Evolutionary conservation across 2,888 invertebrate species (phyloP).

Genomic region (Sipunculus nudus): DNA sequence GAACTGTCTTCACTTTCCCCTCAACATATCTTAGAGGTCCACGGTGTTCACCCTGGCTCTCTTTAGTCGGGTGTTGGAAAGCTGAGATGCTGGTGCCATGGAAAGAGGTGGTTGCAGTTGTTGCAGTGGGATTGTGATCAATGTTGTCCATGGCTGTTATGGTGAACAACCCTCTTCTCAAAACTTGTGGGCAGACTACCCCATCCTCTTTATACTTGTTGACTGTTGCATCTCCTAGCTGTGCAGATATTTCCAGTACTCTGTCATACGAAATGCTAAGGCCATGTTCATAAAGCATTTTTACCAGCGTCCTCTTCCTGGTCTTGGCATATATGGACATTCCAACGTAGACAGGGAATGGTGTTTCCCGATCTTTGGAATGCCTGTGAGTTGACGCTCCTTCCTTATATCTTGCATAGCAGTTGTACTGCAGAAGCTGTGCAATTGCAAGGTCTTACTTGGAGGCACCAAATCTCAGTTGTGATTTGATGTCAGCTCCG

Average conservation of each 20-base stretch:
- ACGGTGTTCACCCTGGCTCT: conserved; percentile 16
- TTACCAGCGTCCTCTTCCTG: conserved; percentile 33
- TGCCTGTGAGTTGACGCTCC: conserved; percentile 18
- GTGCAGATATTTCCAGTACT: conserved; percentile 39
- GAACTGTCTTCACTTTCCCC: conserved; percentile 16
- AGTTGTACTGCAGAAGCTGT: conserved; percentile 29
- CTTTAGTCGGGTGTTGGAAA: conserved; percentile 33
- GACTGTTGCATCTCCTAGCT: conserved; percentile 26
- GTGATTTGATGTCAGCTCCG: conserved; percentile 28
- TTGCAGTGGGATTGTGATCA: conserved; percentile 39
- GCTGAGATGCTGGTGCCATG: conserved; percentile 40
- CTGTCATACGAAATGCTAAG: conserved; percentile 41
- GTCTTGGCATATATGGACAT: conserved; percentile 38
- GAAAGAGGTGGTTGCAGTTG: conserved; percentile 30
- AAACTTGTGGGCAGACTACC: conserved; percentile 20
- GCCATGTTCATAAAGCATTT: conserved; percentile 33
- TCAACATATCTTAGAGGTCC: conserved; percentile 5
- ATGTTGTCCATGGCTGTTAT: conserved; percentile 41
- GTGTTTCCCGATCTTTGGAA: conserved; percentile 16
- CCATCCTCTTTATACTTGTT: conserved; percentile 22
- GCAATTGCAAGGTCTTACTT: conserved; percentile 24
- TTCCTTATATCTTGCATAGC: conserved; percentile 15
- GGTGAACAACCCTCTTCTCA: conserved; percentile 37
- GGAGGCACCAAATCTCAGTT: conserved; percentile 19
- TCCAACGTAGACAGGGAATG: conserved; percentile 33